Conservation (phyloP, 2,888 invertebrate species). For the Dicyrtoma fusca region DNA sequence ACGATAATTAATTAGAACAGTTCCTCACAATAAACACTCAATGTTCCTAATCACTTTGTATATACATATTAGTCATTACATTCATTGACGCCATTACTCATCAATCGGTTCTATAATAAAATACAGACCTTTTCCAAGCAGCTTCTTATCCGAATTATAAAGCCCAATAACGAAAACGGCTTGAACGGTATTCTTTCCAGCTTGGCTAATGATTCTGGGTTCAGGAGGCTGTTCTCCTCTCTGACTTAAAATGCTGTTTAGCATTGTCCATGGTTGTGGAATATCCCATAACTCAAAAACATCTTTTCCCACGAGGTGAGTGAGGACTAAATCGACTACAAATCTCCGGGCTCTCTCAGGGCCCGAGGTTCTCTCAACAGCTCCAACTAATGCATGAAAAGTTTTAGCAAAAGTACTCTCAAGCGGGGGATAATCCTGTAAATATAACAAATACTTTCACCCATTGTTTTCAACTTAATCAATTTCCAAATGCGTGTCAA, state of each 20-base stretch:
- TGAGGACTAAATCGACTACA: slow-evolving; percentile 79
- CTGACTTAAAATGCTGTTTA: slow-evolving; percentile 68
- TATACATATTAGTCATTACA: too few species aligned
- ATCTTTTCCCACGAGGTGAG: slow-evolving; percentile 81
- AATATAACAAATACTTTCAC: background rate
- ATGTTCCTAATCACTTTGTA: background rate
- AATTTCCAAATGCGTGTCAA: background rate
- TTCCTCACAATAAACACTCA: too few species aligned
- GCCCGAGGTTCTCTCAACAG: slow-evolving; percentile 68
- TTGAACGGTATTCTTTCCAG: slow-evolving; percentile 77
- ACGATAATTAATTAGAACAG: too few species aligned
- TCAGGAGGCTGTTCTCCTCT: slow-evolving; percentile 69
- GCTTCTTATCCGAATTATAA: slow-evolving; percentile 73
- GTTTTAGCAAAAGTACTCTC: slow-evolving; percentile 70
- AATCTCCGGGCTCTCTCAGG: slow-evolving; percentile 71
- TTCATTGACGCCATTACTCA: too few species aligned
- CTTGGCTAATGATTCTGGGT: slow-evolving; percentile 77
- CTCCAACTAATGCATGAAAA: slow-evolving; percentile 80
- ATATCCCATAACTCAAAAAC: slow-evolving; percentile 82
- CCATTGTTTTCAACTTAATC: background rate
- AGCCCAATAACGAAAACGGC: slow-evolving; percentile 86
- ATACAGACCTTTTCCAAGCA: slow-evolving; percentile 77
- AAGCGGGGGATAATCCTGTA: slow-evolving; percentile 73
- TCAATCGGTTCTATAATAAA: background rate
- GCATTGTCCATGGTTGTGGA: slow-evolving; percentile 74